Evolutionary conservation across 2,797 vertebrate genomes (phyloP).

Genomic region (Pangasius krempfi): DNA sequence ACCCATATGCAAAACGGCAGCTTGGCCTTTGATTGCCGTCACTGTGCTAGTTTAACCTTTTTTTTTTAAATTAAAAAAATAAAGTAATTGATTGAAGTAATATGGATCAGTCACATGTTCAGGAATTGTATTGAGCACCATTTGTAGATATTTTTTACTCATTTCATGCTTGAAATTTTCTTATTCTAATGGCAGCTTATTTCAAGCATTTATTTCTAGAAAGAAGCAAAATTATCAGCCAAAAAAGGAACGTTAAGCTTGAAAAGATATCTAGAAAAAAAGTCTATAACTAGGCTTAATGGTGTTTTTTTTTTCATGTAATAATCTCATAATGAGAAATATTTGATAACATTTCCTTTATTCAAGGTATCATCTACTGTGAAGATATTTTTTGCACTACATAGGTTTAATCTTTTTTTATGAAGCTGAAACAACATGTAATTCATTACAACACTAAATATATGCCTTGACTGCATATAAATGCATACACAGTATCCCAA

Average conservation of each 20-base stretch:
- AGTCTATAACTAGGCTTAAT: background rate
- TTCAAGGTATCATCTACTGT: background rate
- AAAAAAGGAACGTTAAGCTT: too few species aligned
- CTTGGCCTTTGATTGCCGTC: background rate
- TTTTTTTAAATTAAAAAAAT: background rate
- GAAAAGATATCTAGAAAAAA: background rate
- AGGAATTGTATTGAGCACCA: background rate
- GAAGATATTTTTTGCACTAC: background rate
- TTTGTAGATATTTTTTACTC: background rate
- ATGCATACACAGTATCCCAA: background rate
- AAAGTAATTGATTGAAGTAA: background rate
- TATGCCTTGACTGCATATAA: background rate
- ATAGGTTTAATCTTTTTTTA: background rate
- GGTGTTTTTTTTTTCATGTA: background rate
- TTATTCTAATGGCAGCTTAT: background rate
- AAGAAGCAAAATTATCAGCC: background rate
- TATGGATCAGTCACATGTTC: background rate
- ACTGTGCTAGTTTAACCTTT: background rate
- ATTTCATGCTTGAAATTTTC: background rate
- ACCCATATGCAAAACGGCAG: background rate
- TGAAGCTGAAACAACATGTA: background rate
- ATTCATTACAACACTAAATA: background rate
- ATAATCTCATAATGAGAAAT: background rate
- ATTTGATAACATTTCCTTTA: background rate
- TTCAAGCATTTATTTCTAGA: background rate